phyloP scores from a whole-genome alignment of 2,113 vertebrate genomes.

The Oreotragus oreotragus region DNA sequence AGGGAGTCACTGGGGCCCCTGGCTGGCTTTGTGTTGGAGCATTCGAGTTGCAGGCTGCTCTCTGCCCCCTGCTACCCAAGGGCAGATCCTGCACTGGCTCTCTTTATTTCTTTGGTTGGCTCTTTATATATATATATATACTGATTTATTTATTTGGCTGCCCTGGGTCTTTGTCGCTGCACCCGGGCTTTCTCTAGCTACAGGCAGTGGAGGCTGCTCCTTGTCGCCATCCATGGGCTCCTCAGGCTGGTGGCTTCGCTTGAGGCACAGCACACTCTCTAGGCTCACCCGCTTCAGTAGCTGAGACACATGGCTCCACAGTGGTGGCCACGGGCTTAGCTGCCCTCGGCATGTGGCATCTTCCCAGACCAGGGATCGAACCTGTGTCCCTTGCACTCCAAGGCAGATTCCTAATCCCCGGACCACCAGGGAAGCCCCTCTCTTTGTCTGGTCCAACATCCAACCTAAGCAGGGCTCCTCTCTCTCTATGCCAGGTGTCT shows the following conservation, averaged over 20 bases:
- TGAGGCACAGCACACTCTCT: background rate
- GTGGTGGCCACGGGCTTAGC: background rate
- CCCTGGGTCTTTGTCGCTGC: background rate
- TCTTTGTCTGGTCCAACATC: background rate
- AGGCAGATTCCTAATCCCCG: background rate
- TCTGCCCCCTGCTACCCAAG: fast-evolving
- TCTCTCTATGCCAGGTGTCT: background rate
- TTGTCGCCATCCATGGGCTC: fast-evolving
- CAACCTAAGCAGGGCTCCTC: background rate
- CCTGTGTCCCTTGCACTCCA: background rate
- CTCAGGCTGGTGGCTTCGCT: background rate
- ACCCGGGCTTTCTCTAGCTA: background rate
- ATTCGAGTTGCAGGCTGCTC: background rate
- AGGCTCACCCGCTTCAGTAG: background rate
- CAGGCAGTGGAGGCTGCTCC: background rate
- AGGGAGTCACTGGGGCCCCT: background rate
- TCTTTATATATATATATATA: too few species aligned
- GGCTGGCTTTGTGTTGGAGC: fast-evolving
- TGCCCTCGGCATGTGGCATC: background rate
- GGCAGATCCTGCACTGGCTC: fast-evolving
- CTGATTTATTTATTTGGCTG: background rate
- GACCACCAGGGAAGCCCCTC: background rate
- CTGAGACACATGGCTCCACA: background rate
- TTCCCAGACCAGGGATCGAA: background rate
- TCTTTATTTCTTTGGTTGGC: background rate